These are phyloP conservation scores for Pollenia angustigena DNA, from an alignment of 2,888 invertebrate species.

Conservation along the genomic window DNA sequence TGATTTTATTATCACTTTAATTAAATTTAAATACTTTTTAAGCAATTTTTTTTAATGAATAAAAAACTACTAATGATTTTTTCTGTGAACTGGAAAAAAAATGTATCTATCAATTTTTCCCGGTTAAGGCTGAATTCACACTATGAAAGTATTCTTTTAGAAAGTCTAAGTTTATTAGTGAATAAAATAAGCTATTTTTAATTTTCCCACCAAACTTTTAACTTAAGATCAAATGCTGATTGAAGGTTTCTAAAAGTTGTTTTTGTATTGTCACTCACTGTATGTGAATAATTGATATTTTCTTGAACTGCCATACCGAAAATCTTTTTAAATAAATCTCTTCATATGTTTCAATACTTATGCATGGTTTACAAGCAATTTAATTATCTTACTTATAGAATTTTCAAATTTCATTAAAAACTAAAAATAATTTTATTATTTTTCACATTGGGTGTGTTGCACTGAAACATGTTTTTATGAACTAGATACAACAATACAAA, in stretches of 20 bases:
- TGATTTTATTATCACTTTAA: too few species aligned
- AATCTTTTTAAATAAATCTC: slow-evolving; percentile 34
- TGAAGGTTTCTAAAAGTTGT: neutral
- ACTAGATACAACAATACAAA: slow-evolving; percentile 25
- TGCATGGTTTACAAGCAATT: slow-evolving; percentile 13
- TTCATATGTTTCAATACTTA: slow-evolving; percentile 23
- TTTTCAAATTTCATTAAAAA: slow-evolving; percentile 33
- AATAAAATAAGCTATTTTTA: neutral
- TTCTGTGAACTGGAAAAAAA: too few species aligned
- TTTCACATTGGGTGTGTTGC: slow-evolving; percentile 63
- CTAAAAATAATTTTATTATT: slow-evolving; percentile 39
- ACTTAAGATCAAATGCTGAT: neutral
- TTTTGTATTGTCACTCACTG: slow-evolving; percentile 35
- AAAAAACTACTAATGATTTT: too few species aligned
- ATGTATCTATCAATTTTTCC: too few species aligned
- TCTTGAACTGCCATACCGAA: slow-evolving; percentile 1
- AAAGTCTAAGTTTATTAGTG: too few species aligned
- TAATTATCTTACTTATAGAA: slow-evolving; percentile 8
- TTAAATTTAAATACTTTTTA: too few species aligned
- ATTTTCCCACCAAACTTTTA: neutral
- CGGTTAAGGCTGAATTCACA: too few species aligned
- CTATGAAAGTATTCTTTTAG: too few species aligned
- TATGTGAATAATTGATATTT: slow-evolving; percentile 9
- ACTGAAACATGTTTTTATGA: slow-evolving; percentile 47
- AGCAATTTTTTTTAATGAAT: too few species aligned